Conservation (phyloP, 1,140 invertebrate species). For the Sitobion miscanthi region DNA sequence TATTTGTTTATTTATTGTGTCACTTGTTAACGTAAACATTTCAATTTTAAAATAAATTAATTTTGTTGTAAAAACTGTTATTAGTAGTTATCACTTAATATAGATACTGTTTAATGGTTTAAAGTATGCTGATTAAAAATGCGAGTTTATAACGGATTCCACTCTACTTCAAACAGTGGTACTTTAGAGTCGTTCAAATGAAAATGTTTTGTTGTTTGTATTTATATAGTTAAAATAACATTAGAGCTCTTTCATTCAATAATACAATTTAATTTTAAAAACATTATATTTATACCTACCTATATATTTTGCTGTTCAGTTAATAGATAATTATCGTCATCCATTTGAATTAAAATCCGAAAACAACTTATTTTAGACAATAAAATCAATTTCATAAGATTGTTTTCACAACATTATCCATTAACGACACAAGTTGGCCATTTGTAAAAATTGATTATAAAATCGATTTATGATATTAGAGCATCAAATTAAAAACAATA, state of each 20-base stretch:
- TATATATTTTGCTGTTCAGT: not conserved
- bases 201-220: not conserved
- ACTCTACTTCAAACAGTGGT: not conserved
- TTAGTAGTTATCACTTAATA: not conserved
- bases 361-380: not conserved
- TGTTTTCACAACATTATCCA: not conserved
- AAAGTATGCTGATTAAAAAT: not conserved
- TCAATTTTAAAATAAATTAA: not conserved
- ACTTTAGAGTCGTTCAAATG: not conserved
- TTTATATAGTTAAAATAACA: not conserved
- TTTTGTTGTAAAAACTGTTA: not conserved
- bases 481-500: too few species aligned
- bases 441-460: not conserved
- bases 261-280: not conserved
- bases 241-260: not conserved
- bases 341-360: not conserved
- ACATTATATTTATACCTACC: not conserved
- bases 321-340: not conserved
- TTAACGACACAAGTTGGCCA: not conserved
- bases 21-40: not conserved
- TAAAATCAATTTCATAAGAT: not conserved
- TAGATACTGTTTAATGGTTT: not conserved
- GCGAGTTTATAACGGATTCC: not conserved
- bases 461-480: too few species aligned
- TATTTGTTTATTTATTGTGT: not conserved